phyloP scores from a whole-genome alignment of 2,113 vertebrate species.

The Lasiurus borealis region DNA sequence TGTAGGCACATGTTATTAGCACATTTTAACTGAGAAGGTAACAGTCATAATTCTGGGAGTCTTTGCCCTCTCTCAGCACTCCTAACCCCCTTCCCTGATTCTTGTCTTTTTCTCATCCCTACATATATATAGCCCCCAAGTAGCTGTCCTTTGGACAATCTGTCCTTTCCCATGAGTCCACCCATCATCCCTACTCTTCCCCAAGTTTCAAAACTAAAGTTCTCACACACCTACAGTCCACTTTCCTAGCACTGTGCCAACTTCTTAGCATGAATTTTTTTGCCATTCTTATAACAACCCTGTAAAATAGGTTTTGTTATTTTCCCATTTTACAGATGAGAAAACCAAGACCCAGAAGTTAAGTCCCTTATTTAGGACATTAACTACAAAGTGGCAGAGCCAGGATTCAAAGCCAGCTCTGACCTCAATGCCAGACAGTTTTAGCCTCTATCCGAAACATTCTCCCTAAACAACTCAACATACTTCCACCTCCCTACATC shows the following conservation, averaged over 20 bases:
- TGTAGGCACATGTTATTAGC: background rate
- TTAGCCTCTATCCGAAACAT: background rate
- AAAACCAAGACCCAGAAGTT: slow-evolving; percentile 46
- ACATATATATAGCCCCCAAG: background rate
- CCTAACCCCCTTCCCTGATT: background rate
- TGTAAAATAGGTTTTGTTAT: slow-evolving; percentile 14
- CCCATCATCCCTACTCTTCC: background rate
- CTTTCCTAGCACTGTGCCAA: background rate
- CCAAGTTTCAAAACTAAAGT: slow-evolving; percentile 51
- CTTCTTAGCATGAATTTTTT: background rate
- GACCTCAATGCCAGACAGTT: background rate
- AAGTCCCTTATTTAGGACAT: background rate
- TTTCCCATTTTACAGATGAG: slow-evolving; percentile 42
- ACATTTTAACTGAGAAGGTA: slow-evolving; percentile 24
- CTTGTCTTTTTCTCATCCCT: background rate
- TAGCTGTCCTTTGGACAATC: background rate
- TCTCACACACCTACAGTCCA: slow-evolving; percentile 13
- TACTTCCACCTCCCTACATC: background rate
- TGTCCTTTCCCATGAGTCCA: background rate
- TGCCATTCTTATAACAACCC: slow-evolving; percentile 37
- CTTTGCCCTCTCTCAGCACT: background rate
- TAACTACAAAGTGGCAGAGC: slow-evolving; percentile 29
- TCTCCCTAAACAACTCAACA: slow-evolving; percentile 17
- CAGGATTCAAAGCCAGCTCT: slow-evolving; percentile 55
- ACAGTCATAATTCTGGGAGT: background rate